These are phyloP conservation scores for Acrossocheilus fasciatus DNA, from an alignment of 2,797 vertebrate species.

Conservation along the genomic window DNA sequence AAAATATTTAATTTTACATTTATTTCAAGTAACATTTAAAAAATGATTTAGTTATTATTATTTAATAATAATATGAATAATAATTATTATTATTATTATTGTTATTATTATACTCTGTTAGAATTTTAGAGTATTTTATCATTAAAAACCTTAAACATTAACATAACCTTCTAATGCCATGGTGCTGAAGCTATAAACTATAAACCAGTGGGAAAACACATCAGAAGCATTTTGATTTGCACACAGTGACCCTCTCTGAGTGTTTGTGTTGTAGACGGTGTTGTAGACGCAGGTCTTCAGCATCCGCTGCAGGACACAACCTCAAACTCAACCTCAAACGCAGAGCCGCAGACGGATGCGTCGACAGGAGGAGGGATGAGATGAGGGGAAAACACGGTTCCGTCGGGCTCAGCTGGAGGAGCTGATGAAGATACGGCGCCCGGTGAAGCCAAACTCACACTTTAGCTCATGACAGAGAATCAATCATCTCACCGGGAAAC, in stretches of 20 bases:
- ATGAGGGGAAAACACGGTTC: background rate
- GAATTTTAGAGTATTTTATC: background rate
- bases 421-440: background rate
- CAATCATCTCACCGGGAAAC: conserved; percentile 14
- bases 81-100: too few relatives aligned
- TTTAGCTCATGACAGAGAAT: background rate
- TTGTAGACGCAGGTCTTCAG: background rate
- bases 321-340: background rate
- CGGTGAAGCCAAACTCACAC: background rate
- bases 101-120: too few relatives aligned
- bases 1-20: too few relatives aligned
- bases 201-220: background rate
- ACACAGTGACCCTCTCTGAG: background rate
- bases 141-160: background rate
- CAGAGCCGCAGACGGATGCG: background rate
- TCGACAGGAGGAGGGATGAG: background rate
- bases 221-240: background rate
- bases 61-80: too few relatives aligned
- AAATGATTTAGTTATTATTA: too few relatives aligned
- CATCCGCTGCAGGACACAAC: conserved; percentile 6
- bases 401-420: background rate
- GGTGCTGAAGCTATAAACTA: background rate
- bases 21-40: too few relatives aligned
- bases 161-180: background rate
- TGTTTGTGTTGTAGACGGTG: background rate